A percentile compares a stretch with the other conserved stretches of the same genome.
Evolutionary conservation across 2,888 invertebrate species (phyloP).

Genomic region (Drosophila emarginata): DNA sequence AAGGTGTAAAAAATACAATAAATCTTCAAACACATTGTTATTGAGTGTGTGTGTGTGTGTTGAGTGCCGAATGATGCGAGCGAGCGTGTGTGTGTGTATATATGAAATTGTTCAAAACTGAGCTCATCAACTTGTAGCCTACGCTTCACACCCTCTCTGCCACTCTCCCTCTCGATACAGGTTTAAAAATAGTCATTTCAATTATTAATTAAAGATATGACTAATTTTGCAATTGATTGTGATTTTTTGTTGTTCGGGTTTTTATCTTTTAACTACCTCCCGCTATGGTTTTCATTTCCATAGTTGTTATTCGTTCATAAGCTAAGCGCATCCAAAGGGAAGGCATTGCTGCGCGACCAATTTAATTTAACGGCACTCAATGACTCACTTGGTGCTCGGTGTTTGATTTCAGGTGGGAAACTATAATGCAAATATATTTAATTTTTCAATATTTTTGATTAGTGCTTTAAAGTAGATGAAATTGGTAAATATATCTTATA

Average conservation of each 20-base stretch:
- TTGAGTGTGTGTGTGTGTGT: slow-evolving; percentile 9
- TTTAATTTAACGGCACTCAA: neutral
- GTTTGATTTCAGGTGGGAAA: slow-evolving; percentile 7
- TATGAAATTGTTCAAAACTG: slow-evolving; percentile 47
- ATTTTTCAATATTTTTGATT: neutral
- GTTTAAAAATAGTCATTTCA: slow-evolving; percentile 70
- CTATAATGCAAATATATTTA: neutral
- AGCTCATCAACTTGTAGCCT: slow-evolving; percentile 47
- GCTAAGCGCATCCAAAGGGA: neutral
- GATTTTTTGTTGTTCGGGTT: slow-evolving; percentile 27
- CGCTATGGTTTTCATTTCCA: neutral
- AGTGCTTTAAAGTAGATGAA: neutral
- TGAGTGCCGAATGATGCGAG: slow-evolving; percentile 12
- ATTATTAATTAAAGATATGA: slow-evolving; percentile 70
- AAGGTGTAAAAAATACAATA: slow-evolving; percentile 59
- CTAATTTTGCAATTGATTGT: slow-evolving; percentile 55
- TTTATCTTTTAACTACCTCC: neutral
- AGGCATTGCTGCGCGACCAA: neutral
- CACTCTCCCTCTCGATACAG: slow-evolving; percentile 18
- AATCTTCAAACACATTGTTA: slow-evolving; percentile 45
- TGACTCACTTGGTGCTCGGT: neutral
- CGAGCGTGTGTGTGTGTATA: neutral
- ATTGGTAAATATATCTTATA: neutral
- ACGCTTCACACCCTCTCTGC: slow-evolving; percentile 15
- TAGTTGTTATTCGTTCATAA: neutral